phyloP scores from a whole-genome alignment of 1,140 invertebrate genomes.

The Trinorchestia longiramus region DNA sequence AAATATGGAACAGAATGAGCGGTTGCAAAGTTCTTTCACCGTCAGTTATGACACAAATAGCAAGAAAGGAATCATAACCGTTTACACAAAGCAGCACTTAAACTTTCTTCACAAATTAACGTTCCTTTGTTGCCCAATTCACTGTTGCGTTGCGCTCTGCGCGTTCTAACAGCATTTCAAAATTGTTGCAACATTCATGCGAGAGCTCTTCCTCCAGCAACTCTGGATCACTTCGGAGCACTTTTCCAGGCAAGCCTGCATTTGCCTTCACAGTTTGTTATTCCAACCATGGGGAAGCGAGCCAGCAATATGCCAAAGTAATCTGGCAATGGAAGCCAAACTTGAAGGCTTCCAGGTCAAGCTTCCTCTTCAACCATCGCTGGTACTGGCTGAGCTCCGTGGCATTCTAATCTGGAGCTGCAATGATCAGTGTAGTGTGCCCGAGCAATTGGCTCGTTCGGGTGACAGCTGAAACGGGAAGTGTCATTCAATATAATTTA shows the following conservation, averaged over 20 bases:
- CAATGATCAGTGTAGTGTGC: neutral
- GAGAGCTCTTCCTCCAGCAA: neutral
- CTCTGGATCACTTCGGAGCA: neutral
- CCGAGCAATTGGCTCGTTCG: neutral
- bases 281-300: neutral
- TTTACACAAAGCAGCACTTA: neutral
- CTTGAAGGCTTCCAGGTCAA: neutral
- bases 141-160: neutral
- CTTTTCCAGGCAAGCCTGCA: neutral
- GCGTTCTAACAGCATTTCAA: neutral
- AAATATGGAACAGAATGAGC: neutral
- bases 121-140: neutral
- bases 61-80: neutral
- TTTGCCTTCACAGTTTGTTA: neutral
- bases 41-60: neutral
- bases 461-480: neutral
- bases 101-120: neutral
- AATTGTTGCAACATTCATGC: neutral
- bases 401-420: neutral
- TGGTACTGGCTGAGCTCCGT: neutral
- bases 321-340: conserved; percentile 26
- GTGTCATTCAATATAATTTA: neutral
- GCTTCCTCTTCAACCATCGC: neutral
- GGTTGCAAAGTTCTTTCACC: neutral
- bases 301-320: conserved; percentile 48